phyloP scores from a whole-genome alignment of 1,140 invertebrate genomes.

The Rhopalosiphum padi region DNA sequence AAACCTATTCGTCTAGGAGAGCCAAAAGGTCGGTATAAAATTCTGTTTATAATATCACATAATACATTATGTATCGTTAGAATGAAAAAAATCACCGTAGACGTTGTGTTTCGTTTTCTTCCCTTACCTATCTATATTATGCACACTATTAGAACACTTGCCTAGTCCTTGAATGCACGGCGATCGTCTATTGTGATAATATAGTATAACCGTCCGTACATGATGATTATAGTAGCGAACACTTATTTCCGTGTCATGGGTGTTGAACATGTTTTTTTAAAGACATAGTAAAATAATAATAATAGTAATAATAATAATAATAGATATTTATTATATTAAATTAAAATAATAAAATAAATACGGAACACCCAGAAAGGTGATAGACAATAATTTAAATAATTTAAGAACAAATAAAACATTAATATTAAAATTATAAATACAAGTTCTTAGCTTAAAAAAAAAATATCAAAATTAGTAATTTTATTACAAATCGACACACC shows the following conservation, averaged over 20 bases:
- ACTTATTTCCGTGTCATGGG: neutral
- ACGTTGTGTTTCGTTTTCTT: neutral
- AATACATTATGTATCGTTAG: neutral
- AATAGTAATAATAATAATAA: too few species aligned
- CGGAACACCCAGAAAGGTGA: too few species aligned
- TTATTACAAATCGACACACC: too few species aligned
- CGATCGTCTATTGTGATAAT: neutral
- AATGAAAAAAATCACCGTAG: neutral
- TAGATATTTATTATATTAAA: too few species aligned
- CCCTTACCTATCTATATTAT: neutral
- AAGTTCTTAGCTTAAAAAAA: too few species aligned
- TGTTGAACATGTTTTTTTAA: neutral
- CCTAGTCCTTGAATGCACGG: neutral
- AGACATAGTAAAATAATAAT: too few species aligned
- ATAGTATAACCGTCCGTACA: neutral
- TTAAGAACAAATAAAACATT: too few species aligned
- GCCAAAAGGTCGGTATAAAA: conserved; percentile 58
- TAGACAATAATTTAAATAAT: too few species aligned
- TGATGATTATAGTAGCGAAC: neutral
- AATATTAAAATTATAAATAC: too few species aligned
- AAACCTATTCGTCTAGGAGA: conserved; percentile 58
- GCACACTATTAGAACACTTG: neutral
- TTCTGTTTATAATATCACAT: neutral
- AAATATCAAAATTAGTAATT: too few species aligned
- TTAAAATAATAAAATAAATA: too few species aligned